These are phyloP conservation scores for Dioctria rufipes DNA, from an alignment of 2,888 invertebrate genomes.

Conservation along the genomic window DNA sequence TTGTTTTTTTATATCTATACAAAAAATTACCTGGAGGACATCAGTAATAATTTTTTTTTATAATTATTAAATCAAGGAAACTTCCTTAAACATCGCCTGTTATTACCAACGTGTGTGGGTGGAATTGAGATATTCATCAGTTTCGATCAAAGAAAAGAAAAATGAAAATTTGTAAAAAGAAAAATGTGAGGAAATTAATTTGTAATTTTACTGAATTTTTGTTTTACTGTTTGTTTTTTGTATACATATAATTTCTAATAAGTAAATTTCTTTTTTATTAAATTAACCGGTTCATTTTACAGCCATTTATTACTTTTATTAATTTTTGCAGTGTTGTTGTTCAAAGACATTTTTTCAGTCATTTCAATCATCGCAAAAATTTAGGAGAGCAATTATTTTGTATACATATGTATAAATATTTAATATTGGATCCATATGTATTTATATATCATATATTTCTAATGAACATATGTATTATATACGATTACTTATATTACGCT, in stretches of 20 bases:
- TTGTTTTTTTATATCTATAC: constrained; percentile 13
- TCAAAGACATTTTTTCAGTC: constrained; percentile 9
- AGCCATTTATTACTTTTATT: constrained; percentile 14
- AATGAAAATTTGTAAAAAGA: constrained; percentile 9
- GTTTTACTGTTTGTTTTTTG: constrained; percentile 14
- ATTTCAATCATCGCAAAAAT: not conserved
- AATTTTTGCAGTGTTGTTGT: constrained; percentile 13
- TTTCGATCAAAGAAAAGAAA: not conserved
- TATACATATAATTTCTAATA: not conserved
- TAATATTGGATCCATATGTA: not conserved
- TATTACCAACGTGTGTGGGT: constrained; percentile 46
- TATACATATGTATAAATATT: constrained; percentile 27
- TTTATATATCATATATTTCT: too few species aligned
- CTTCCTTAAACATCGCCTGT: constrained; percentile 53
- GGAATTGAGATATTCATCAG: not conserved
- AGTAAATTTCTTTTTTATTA: not conserved
- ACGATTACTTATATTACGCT: too few species aligned
- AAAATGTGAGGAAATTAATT: not conserved
- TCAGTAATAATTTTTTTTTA: constrained; percentile 7
- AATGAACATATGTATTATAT: too few species aligned
- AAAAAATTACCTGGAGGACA: constrained; percentile 10
- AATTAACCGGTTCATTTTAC: not conserved
- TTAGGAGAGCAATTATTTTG: constrained; percentile 16
- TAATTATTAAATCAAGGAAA: constrained; percentile 25
- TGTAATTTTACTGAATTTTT: constrained; percentile 13